These are phyloP conservation scores for Zaprionus camerounensis DNA, from an alignment of 1,140 invertebrate genomes.

Conservation along the genomic window DNA sequence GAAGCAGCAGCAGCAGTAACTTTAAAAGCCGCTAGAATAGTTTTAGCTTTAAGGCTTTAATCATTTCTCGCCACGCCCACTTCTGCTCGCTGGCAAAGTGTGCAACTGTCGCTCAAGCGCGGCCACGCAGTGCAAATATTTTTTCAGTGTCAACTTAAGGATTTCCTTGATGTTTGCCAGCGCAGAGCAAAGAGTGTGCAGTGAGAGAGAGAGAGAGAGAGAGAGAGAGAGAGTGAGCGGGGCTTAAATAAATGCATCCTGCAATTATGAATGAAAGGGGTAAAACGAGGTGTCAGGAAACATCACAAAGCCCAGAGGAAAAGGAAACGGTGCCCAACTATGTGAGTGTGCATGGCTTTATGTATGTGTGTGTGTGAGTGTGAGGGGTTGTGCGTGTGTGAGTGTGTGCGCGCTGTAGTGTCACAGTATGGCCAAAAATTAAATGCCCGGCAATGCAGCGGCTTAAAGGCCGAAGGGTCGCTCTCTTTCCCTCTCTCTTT, in stretches of 20 bases:
- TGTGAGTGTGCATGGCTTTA: not conserved
- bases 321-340: conserved; percentile 49
- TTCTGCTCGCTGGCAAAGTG: conserved; percentile 11
- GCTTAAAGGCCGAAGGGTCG: conserved; percentile 45
- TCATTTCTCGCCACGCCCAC: conserved; percentile 6
- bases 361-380: not conserved
- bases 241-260: conserved; percentile 73
- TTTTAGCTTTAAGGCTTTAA: conserved; percentile 22
- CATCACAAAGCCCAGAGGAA: conserved; percentile 54
- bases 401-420: not conserved
- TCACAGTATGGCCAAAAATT: conserved; percentile 43
- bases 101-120: conserved; percentile 12
- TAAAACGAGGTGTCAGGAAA: conserved; percentile 47
- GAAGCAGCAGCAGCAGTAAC: too few relatives aligned
- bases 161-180: conserved; percentile 73
- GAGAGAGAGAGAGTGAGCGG: not conserved
- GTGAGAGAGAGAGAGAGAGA: not conserved
- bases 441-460: conserved; percentile 42
- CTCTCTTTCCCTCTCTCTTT: not conserved
- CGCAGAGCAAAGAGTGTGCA: conserved; percentile 28
- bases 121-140: conserved; percentile 62
- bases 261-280: conserved; percentile 74
- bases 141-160: conserved; percentile 78
- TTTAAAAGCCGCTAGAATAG: not conserved
- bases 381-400: not conserved